Evolutionary conservation across 2,797 vertebrate genomes (phyloP), one percentile per base, ranked within the genome.

Genomic region (Acipenser oxyrinchus): DNA sequence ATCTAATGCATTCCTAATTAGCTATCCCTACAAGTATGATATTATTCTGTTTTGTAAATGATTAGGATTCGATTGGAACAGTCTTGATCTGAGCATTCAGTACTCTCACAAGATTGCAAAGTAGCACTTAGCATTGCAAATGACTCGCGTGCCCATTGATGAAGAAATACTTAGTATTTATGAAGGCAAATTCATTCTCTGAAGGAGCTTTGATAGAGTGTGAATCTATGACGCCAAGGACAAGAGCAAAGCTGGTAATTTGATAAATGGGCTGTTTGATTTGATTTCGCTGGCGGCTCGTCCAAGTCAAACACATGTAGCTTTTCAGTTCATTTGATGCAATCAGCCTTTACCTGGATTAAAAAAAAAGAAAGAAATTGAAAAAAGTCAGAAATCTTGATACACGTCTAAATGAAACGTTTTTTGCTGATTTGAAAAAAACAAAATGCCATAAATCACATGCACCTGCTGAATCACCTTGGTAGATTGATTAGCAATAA

Each of bases 81-180:
- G 73, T 66, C 49, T 71, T 63, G 64, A 68, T 70, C 68, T 60
- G 72, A 68, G 74, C 68, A 23, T 59, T 68, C 62, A 66, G 51
- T 51, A 50, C 15, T 65, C 55, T 66, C 51, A 72, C 69, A 72
- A 71, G 71, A 82, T 78, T 83, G 79, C 79, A 83, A 81, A 77
- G 76, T 80, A 78, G 77, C 76, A 80, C 79, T 87, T 82, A 84
- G 79, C 74, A 63, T 77, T 71, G 74, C 78, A 78, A 79, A 77
- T 81, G 76, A 81, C 75, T 76, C 69, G 68, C 68, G 69, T 75
- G 78, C 80, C 77, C 73, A 72, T 75, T 74, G 64, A 77, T 37
- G 23, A 37, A 37, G 23, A 37, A 37, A 62, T 74, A 67, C 66
- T 79, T 76, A 71, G 72, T 81, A 80, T 86, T 82, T 81, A 73